phyloP scores from a whole-genome alignment of 2,113 vertebrate species.

The Azemiops feae region DNA sequence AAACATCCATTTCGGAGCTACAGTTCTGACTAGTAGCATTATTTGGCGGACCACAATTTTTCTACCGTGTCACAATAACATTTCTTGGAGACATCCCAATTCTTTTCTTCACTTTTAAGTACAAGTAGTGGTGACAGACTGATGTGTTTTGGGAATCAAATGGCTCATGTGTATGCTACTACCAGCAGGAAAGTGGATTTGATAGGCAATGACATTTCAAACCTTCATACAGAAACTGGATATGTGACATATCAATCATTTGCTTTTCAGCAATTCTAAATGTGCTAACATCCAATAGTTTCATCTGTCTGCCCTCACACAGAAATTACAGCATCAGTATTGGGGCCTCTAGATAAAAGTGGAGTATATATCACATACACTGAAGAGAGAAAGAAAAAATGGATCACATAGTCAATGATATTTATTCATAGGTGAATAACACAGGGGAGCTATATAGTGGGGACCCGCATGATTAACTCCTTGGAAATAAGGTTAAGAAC shows the following conservation, averaged over 20 bases:
- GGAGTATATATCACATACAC: background rate
- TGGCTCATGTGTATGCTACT: slow-evolving; percentile 12
- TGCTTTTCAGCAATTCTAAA: slow-evolving; percentile 4
- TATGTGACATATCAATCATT: slow-evolving; percentile 17
- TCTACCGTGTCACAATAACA: slow-evolving; percentile 11
- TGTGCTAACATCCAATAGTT: slow-evolving; percentile 23
- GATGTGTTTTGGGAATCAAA: slow-evolving; percentile 31
- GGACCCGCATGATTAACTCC: background rate
- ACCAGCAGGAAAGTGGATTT: slow-evolving; percentile 17
- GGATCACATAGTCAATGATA: background rate
- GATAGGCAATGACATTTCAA: slow-evolving; percentile 18
- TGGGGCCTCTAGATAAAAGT: slow-evolving; percentile 16
- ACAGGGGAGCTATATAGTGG: slow-evolving; percentile 1
- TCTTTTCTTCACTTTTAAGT: slow-evolving; percentile 5
- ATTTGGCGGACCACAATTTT: background rate
- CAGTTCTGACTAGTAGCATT: background rate
- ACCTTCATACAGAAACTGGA: background rate
- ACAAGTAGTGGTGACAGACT: background rate
- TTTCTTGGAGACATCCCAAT: background rate
- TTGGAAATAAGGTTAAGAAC: background rate
- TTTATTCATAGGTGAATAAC: background rate
- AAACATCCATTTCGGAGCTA: background rate
- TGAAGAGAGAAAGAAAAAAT: background rate
- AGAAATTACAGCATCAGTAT: background rate
- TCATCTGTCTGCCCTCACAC: background rate